Base-by-base conservation (phyloP, 2,113 vertebrate genomes). In the Perca fluviatilis region DNA sequence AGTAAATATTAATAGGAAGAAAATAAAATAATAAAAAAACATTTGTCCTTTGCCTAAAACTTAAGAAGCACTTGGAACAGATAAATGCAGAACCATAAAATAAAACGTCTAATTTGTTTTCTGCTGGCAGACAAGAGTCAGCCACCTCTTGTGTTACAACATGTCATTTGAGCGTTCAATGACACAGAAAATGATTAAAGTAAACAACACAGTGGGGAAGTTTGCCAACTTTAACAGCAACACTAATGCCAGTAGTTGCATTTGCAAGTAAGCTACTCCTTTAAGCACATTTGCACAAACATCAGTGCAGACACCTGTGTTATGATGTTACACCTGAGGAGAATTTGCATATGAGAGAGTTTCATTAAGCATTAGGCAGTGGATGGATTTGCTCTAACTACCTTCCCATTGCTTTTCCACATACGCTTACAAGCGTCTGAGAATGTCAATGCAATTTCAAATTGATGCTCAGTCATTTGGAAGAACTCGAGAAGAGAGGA, bases 171-270 rank as follows among this genome's bases (percentile, higher is more conserved):
- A 50, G 50, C 1, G 2, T 72, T 80, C 30, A 80, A 8, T 60
- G 64, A 79, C 60, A 83, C 76, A 62, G 64, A 80, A 53, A 79
- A 79, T 75, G 2, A 62, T 71, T 69, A 9, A 46, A 63, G 15
- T 23, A 57, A 77, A 83, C 54, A 74, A 43, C 61, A 53, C 47
- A 62, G 58, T 49, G 53, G 43, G 56, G 30, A 56, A 46, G 58
- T 61, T 64, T 60, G 50, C 46, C 43, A 63, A 74, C 23, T 65
- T 19, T 43, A 49, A n/a, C 56, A 40, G 40, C 10, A 21, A 56
- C 21, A 43, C 47, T n/a, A 19, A n/a, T 53, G 53, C n/a, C 77
- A 76, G 15, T 23, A 83, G 36, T 2, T 62, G 46, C 58, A 56
- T 71, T 86, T 71, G 19, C 25, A 65, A 49, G 10, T 15, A 30